Conservation (phyloP, 2,113 vertebrate species). For the Spizaetus ornatus region DNA sequence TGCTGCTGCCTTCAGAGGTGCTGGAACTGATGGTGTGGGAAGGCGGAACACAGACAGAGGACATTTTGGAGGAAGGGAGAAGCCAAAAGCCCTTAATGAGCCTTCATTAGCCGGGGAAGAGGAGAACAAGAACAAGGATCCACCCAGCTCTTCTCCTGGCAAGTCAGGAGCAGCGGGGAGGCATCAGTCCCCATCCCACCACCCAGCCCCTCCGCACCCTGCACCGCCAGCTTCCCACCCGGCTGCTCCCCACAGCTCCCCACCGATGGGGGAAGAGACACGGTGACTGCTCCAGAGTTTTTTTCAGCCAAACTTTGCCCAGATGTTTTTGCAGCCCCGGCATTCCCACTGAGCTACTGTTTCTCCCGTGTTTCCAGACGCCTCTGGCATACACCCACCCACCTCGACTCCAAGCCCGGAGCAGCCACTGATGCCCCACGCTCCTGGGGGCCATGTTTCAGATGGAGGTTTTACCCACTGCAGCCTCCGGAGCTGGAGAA, state of each 20-base stretch:
- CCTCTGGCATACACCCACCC: background rate
- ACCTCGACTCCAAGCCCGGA: background rate
- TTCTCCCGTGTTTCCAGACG: fast-evolving
- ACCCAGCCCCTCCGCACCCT: background rate
- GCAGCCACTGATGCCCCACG: fast-evolving
- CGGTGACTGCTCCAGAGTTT: fast-evolving
- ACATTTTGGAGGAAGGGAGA: background rate
- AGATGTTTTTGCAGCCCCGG: background rate
- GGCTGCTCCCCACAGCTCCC: background rate
- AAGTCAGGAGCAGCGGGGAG: background rate
- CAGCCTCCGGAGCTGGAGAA: background rate
- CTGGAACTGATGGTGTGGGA: background rate
- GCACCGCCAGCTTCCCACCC: background rate
- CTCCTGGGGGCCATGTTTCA: background rate
- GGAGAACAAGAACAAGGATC: background rate
- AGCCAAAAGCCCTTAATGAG: background rate
- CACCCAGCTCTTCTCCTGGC: background rate
- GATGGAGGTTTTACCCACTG: background rate
- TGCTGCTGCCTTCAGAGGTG: background rate
- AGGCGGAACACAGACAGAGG: background rate
- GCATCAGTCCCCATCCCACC: background rate
- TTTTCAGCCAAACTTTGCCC: background rate
- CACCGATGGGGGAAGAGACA: background rate
- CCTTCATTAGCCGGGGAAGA: background rate
- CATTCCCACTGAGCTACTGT: background rate